Evolutionary conservation across 2,888 invertebrate species (phyloP).

Genomic region (Pachycephus smyrnensis): DNA sequence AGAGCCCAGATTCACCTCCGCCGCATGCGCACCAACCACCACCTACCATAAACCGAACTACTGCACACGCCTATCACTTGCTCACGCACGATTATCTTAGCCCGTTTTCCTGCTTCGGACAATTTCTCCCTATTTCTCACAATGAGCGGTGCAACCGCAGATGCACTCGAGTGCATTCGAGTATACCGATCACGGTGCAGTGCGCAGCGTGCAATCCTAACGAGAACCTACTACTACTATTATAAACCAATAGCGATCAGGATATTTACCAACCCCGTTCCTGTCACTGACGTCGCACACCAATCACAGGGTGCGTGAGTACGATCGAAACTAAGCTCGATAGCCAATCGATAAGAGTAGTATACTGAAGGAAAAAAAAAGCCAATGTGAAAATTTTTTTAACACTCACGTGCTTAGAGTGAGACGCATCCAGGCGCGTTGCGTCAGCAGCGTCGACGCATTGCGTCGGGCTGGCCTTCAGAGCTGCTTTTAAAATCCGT

Average conservation of each 20-base stretch:
- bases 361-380: constrained; percentile 14
- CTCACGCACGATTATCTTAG: not conserved
- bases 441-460: constrained; percentile 68
- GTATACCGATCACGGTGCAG: not conserved
- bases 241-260: not conserved
- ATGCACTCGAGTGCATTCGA: not conserved
- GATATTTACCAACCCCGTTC: not conserved
- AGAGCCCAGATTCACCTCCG: constrained; percentile 41
- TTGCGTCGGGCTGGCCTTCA: constrained; percentile 67
- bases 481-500: constrained; percentile 65
- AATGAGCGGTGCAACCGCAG: not conserved
- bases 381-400: constrained; percentile 15
- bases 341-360: not conserved
- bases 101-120: not conserved
- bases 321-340: not conserved
- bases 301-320: not conserved
- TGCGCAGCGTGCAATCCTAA: not conserved
- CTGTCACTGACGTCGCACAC: not conserved
- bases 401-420: constrained; percentile 76
- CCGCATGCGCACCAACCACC: constrained; percentile 36
- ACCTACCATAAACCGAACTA: not conserved
- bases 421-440: constrained; percentile 76
- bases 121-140: not conserved
- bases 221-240: not conserved
- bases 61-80: constrained; percentile 1